phyloP scores from a whole-genome alignment of 2,113 vertebrate genomes.

The Zeus faber region DNA sequence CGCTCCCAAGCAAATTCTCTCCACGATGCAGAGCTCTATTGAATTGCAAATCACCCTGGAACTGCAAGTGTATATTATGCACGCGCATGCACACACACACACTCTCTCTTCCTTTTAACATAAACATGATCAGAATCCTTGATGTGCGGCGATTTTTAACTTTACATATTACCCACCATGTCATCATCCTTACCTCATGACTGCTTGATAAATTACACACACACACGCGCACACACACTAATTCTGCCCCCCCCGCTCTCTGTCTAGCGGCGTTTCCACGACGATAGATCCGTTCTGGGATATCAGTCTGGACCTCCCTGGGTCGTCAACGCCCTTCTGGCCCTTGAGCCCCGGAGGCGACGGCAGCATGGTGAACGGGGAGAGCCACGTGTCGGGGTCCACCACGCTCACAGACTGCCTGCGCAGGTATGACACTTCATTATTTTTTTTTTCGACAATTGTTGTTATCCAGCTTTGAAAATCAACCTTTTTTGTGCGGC shows the following conservation, averaged over 20 bases:
- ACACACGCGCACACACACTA: neutral
- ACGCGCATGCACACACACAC: slow-evolving; percentile 10
- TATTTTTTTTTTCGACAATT: neutral
- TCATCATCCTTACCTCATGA: no score
- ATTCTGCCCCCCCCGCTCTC: neutral
- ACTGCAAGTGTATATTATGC: slow-evolving; percentile 25
- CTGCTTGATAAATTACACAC: neutral
- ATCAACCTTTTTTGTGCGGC: no score
- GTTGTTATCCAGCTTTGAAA: no score
- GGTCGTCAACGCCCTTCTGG: slow-evolving; percentile 98
- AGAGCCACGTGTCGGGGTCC: slow-evolving; percentile 89
- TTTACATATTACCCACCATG: no score
- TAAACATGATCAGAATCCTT: no score
- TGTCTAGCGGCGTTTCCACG: slow-evolving; percentile 90
- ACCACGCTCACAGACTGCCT: slow-evolving; percentile 98
- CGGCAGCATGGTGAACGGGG: slow-evolving; percentile 89
- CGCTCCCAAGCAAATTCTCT: slow-evolving; percentile 38
- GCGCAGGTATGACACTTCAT: slow-evolving; percentile 81
- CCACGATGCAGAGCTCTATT: slow-evolving; percentile 44
- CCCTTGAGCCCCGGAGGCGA: slow-evolving; percentile 95
- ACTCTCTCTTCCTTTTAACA: no score
- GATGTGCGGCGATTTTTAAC: no score
- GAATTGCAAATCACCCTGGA: slow-evolving; percentile 49
- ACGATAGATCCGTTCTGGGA: slow-evolving; percentile 99
- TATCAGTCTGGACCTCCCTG: slow-evolving; percentile 96